Base-by-base conservation (phyloP, 2,797 vertebrate genomes). In the Hephaestus fuliginosus region DNA sequence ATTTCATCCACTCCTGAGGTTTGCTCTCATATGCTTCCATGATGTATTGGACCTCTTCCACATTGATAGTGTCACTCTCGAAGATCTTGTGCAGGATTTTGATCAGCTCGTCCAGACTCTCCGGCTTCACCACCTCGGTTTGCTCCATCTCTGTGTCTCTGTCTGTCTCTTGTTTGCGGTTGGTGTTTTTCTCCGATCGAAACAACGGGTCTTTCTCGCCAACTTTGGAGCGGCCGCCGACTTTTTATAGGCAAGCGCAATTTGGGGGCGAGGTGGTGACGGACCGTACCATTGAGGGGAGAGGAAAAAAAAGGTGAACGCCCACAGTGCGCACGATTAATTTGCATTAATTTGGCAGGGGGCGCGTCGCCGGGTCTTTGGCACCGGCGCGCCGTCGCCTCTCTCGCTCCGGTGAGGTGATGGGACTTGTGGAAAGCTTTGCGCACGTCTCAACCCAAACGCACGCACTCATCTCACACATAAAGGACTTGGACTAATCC, bases 21-120 rank as follows among this genome's bases (percentile, higher is more conserved):
- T 97, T 96, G 91, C 97, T 98, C 80, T 97, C 93, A 79, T 99
- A 99, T 1, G 97, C 94, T 86, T 99, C 97, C 97, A 99, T 94
- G 33, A 98, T 88, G 33, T 86, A 82, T 76, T 98, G 96, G 67
- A 99, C 98, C 86, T 98, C 97, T 8, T 98, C 97, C 18, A 98
- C 92, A 76, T 97, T 97, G 74, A 99, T 86, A 73, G 61, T 68
- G 71, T 98, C 96, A 62, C 94, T 90, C 7, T 96, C 90, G 78
- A 99, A 99, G 60, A 98, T 93, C 10, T 93, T 86, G 53, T 97
- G 96, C 81, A 99, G 95, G 78, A 93, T 88, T 88, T 94, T 88
- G 60, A 98, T 94, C 77, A 99, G 93, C 11, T 98, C 97, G 0
- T 96, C 89, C 86, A 99, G 89, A 7, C 90, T 96, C 71, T 91